Base-by-base conservation (phyloP, 2,888 invertebrate genomes). In the Aelia acuminata region DNA sequence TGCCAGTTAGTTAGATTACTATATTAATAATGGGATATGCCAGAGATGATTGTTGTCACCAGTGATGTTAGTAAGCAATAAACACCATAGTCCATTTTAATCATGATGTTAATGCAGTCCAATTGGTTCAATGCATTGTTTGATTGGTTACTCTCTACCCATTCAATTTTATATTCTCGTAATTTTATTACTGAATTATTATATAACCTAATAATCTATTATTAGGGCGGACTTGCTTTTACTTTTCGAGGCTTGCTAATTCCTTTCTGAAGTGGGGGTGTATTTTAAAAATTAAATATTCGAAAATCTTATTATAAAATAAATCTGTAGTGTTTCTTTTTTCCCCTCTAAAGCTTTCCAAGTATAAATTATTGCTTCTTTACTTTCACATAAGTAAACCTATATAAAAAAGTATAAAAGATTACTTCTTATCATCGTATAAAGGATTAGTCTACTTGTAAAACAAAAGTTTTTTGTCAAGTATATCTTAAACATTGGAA, bases 111-210 rank as follows among this genome's bases (percentile, higher is more conserved):
- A 35, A 70, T 35, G 18, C 35, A 35, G 35, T 7, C 5, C 63
- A 70, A 70, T 70, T 70, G 63, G 18, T 70, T 20, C 63, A 70
- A 70, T 70, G 35, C 35, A 70, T 35, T 35, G 63, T 63, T 63
- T 31, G 63, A 70, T 70, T 70, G 63, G 31, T 70, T 70, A 70
- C 63, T 70, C 31, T 63, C 35, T 31, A 35, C 35, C 35, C 63
- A 70, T 70, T 70, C 63, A 70, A 70, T 1, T 20, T 70, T 26
- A 70, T 70, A 8, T 70, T 35, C 15, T 35, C 31, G 31, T 70
- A 70, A 70, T 70, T 70, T 8, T 57, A 57, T 26, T 26, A 13
- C 18, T 57, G 13, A 26, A 2, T 2, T 57, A 57, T 57, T 53
- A 26, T 35, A 70, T 31, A 35, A 35, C 20, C 11, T 31, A 63